Evolutionary conservation across 2,888 invertebrate genomes (phyloP).

Genomic region (Ischnura elegans): DNA sequence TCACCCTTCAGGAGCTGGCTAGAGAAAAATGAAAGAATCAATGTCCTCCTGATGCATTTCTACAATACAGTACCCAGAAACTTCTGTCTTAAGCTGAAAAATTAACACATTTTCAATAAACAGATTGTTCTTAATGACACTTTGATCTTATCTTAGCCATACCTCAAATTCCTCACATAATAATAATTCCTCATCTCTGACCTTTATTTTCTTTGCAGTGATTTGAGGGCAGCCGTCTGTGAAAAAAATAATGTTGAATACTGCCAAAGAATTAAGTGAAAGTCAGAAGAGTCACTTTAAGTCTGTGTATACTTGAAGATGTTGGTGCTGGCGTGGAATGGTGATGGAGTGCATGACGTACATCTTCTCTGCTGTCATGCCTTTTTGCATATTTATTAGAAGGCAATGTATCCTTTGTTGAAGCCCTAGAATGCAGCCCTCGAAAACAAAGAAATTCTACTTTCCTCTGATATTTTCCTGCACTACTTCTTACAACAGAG

Average conservation of each 20-base stretch:
- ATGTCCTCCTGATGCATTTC: no score
- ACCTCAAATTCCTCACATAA: no score
- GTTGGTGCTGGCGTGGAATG: not conserved
- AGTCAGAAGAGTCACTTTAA: not conserved
- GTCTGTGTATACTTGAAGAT: not conserved
- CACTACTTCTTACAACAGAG: constrained; percentile 13
- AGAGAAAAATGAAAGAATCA: no score
- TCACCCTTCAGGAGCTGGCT: no score
- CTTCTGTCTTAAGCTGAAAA: no score
- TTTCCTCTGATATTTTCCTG: constrained; percentile 24
- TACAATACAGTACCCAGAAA: no score
- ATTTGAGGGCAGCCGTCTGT: not conserved
- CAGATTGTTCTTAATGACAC: no score
- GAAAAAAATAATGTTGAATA: constrained; percentile 37
- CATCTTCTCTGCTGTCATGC: not conserved
- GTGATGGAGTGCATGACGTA: not conserved
- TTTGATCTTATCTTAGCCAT: no score
- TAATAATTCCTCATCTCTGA: no score
- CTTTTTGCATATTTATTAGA: not conserved
- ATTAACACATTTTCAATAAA: no score
- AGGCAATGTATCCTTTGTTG: not conserved
- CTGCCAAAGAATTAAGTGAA: constrained; percentile 60
- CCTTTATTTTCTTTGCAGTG: not conserved
- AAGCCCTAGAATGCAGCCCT: not conserved
- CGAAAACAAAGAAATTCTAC: not conserved